Evolutionary conservation across 2,797 vertebrate species (phyloP), one percentile per base, ranked within the genome.

Genomic region (Leptoclinus maculatus): DNA sequence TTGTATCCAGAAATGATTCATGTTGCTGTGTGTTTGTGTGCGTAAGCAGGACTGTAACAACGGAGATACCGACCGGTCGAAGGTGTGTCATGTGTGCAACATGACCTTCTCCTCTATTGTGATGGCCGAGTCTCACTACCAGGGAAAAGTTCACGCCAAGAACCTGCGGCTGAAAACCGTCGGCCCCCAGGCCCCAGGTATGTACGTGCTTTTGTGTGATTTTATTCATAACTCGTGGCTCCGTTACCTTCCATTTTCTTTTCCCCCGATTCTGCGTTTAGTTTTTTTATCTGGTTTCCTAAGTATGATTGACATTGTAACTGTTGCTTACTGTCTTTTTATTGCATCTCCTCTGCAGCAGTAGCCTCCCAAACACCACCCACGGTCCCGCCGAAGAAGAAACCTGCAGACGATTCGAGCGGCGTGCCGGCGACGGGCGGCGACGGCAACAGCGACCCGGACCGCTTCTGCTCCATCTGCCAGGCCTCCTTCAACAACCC

Each of bases 401-500:
- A 90, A 54, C 56, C 79, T 0, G 80, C 47, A 1, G 88, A 84
- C 0, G 87, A 87, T 0, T 5, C 53, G 2, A 76, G 79, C 3
- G 36, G 21, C 0, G 66, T 54, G 13, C 32, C 27, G 6, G 36
- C 9, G 7, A n/a, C 65, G 1, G 80, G 39, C 19, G 13, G 7
- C 19, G 59, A 65, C 63, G 58, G 71, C 86, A 76, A 83, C 59
- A 47, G 53, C 68, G 95, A 98, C 91, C 96, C 97, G 0, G 94
- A 98, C 90, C 97, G 97, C 78, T 99, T 97, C 94, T 99, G 98
- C 94, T 95, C 94, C 88, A 96, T 97, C 89, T 99, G 98, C 92
- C 96, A 97, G 49, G 97, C 98, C 17, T 96, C 96, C 19, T 99
- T 99, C 93, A 99, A 99, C 92, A 98, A 99, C 85, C 97, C 98